Percentiles rank a stretch among this genome's conserved stretches.
phyloP scores from a whole-genome alignment of 2,888 invertebrate genomes.

The Terebella lapidaria region DNA sequence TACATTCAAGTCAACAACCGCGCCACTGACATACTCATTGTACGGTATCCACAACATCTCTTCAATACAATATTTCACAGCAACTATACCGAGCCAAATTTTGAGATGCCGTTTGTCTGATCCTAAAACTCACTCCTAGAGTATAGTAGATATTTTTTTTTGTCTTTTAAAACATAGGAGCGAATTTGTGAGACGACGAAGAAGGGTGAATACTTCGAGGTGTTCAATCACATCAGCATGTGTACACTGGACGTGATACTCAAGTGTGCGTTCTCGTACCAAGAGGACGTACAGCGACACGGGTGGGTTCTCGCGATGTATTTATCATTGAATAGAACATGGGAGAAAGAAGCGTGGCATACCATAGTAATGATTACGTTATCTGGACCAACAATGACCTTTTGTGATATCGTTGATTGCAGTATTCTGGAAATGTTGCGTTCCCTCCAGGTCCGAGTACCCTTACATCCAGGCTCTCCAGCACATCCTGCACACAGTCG shows the following conservation, averaged over 20 bases:
- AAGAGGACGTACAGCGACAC: constrained; percentile 29
- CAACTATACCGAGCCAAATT: not conserved
- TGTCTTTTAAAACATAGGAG: too few species aligned
- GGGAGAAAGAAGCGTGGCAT: too few species aligned
- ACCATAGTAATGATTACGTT: too few species aligned
- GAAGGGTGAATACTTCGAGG: constrained; percentile 29
- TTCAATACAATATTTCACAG: not conserved
- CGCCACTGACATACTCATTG: constrained; percentile 25
- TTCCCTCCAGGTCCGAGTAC: too few species aligned
- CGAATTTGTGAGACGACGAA: constrained; percentile 8
- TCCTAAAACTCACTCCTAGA: not conserved
- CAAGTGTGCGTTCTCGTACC: constrained; percentile 40
- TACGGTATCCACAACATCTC: constrained; percentile 14
- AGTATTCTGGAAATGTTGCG: too few species aligned
- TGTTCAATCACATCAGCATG: constrained; percentile 27
- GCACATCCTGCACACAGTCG: too few species aligned
- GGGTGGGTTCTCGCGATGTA: too few species aligned
- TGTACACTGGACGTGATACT: constrained; percentile 37
- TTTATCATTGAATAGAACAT: too few species aligned
- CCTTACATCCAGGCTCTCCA: too few species aligned
- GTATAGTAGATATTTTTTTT: too few species aligned
- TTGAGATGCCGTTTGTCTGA: not conserved
- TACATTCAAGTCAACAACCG: constrained; percentile 29
- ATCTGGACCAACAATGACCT: too few species aligned
- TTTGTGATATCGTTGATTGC: too few species aligned